Conservation (phyloP, 2,113 vertebrate genomes). For the Rhinolophus ferrumequinum region DNA sequence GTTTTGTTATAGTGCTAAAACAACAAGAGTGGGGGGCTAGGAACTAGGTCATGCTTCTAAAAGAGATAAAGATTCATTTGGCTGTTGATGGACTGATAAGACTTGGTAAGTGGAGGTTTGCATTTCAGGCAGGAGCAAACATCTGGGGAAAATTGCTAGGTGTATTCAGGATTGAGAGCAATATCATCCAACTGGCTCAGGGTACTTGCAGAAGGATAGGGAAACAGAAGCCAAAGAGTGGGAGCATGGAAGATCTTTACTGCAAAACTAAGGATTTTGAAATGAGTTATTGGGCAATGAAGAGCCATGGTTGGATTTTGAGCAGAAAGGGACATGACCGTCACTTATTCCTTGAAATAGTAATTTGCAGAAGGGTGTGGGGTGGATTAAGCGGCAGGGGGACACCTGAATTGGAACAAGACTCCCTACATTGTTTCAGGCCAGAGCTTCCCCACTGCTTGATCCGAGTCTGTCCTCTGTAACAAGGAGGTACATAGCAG, state of each 20-base stretch:
- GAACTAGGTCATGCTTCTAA: neutral
- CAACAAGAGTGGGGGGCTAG: neutral
- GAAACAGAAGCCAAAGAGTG: neutral
- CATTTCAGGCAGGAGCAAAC: neutral
- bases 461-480: neutral
- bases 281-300: neutral
- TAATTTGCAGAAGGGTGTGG: neutral
- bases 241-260: neutral
- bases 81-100: neutral
- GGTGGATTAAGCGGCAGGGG: too few species aligned
- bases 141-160: neutral
- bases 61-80: neutral
- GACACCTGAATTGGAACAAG: neutral
- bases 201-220: neutral
- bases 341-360: neutral
- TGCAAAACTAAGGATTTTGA: neutral
- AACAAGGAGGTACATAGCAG: too few species aligned
- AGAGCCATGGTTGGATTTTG: neutral
- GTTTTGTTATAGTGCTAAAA: neutral
- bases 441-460: neutral
- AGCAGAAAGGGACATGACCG: neutral
- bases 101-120: neutral
- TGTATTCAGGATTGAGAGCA: neutral
- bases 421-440: neutral
- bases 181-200: neutral